phyloP scores from a whole-genome alignment of 2,888 invertebrate genomes.

The Tipula vernalis region DNA sequence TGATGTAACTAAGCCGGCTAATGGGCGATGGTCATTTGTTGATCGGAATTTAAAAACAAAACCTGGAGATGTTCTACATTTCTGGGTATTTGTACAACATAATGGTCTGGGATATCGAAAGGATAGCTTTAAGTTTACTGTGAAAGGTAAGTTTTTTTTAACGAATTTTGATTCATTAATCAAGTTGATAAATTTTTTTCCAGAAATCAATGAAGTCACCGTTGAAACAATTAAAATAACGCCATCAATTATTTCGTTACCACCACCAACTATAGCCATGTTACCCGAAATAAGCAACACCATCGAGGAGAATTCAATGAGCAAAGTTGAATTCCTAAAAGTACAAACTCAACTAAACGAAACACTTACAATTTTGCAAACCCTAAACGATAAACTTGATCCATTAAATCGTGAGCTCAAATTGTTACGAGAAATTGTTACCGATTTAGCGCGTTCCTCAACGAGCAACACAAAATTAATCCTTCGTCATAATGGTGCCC shows the following conservation, averaged over 20 bases:
- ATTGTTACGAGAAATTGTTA: not conserved
- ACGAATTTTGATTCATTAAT: no score
- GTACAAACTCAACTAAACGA: not conserved
- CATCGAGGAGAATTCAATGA: not conserved
- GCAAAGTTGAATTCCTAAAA: not conserved
- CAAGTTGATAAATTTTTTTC: no score
- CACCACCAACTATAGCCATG: not conserved
- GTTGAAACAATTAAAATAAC: not conserved
- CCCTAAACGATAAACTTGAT: not conserved
- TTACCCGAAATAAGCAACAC: not conserved
- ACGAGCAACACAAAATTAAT: not conserved
- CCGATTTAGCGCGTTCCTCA: not conserved
- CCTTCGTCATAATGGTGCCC: not conserved
- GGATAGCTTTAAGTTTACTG: slow-evolving; percentile 1
- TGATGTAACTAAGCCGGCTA: not conserved
- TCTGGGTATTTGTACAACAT: slow-evolving; percentile 10
- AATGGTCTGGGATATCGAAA: slow-evolving; percentile 7
- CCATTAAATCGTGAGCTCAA: not conserved
- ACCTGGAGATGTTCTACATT: slow-evolving; percentile 5
- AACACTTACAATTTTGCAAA: not conserved
- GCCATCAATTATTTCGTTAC: not conserved
- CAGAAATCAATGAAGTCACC: not conserved
- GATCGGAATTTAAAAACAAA: not conserved
- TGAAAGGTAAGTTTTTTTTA: not conserved
- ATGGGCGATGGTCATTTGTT: slow-evolving; percentile 5